Base-by-base conservation (phyloP, 2,888 invertebrate genomes). In the Alloscopus bannaensis region DNA sequence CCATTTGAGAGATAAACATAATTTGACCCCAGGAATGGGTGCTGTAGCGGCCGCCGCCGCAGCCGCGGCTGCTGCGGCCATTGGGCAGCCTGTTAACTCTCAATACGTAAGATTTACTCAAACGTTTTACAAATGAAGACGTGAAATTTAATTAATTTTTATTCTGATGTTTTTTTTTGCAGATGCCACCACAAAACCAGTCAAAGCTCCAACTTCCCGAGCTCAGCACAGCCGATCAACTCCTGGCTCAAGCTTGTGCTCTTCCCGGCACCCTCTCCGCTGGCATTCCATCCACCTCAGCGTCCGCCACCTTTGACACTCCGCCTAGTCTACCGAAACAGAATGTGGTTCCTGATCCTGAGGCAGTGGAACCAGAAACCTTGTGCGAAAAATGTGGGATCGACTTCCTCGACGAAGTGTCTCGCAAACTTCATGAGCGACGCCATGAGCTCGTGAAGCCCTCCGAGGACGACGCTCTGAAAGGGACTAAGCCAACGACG, bases 341-440 rank as follows among this genome's bases (percentile, higher is more conserved):
- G n/a, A 36, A 36, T 13, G 26, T 47, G 77, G 80, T 77, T 62
- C 84, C 85, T 36, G 89, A 89, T 84, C 89, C 88, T 84, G 87
- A 88, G 80, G 88, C 89, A 84, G 88, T 89, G 83, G 89, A 89
- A 84, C 89, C 90, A 78, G 88, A 89, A 78, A 90, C 90, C 87
- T 88, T 90, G 84, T 90, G 91, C 87, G 89, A 88, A 82, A 88
- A 88, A 86, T 91, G 91, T 88, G 90, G 90, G 78, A 90, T 90
- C 87, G 90, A 90, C 86, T 90, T 90, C 86, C 89, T 89, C 82
- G 90, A 90, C 86, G 89, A 90, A 82, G 87, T 88, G 76, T 90
- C 90, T 29, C 87, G 90, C 60, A 89, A 89, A 86, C 89, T 89
- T 59, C 90, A 90, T 86, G 89, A 89, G 79, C 88, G 87, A 80